These are phyloP conservation scores for Syngnathus typhle DNA, from an alignment of 2,113 vertebrate species.

Conservation along the genomic window DNA sequence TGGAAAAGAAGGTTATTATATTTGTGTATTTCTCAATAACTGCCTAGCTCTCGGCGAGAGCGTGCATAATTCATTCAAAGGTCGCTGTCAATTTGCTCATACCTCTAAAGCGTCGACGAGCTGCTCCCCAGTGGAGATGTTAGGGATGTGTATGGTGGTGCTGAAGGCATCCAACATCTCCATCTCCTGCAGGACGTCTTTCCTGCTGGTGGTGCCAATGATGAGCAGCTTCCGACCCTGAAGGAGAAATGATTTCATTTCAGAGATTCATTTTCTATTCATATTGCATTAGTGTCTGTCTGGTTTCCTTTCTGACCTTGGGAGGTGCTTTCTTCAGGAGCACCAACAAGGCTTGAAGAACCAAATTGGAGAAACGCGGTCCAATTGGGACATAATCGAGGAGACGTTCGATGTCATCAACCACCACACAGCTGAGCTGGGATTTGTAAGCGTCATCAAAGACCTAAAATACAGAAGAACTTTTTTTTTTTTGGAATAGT, in stretches of 20 bases:
- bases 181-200: conserved; percentile 97
- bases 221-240: conserved; percentile 95
- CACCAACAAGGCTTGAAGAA: conserved; percentile 92
- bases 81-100: not conserved
- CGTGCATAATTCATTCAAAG: not conserved
- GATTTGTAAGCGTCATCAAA: conserved; percentile 98
- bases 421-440: conserved; percentile 95
- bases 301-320: conserved; percentile 69
- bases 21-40: not conserved
- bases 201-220: conserved; percentile 95
- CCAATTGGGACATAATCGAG: conserved; percentile 97
- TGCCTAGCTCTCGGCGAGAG: not conserved
- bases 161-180: conserved; percentile 98
- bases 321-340: conserved; percentile 94
- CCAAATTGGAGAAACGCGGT: conserved; percentile 94
- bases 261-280: too few relatives aligned
- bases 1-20: not conserved
- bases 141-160: conserved; percentile 91
- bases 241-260: not conserved
- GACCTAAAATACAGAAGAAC: conserved; percentile 68
- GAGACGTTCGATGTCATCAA: conserved; percentile 94
- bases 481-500: too few relatives aligned
- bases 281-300: too few relatives aligned
- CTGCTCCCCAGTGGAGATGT: conserved; percentile 89
- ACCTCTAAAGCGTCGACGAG: conserved; percentile 90